Evolutionary conservation across 1,140 invertebrate genomes (phyloP), one percentile per base, ranked within the genome.

Genomic region (Melipona quadrifasciata): DNA sequence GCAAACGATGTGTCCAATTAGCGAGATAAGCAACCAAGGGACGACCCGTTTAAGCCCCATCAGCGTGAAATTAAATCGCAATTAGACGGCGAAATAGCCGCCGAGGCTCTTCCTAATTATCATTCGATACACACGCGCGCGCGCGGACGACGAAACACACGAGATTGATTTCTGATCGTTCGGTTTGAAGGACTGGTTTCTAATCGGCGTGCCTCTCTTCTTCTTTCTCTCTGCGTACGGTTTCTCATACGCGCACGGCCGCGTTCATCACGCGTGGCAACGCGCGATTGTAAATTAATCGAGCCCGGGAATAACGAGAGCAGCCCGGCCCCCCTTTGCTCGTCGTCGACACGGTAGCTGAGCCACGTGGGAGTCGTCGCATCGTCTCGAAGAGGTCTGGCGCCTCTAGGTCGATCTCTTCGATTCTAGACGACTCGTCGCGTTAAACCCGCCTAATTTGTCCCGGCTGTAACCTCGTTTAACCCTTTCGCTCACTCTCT

Each of bases 311-410:
- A 74, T 83, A 86, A 91, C 58, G 74, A 90, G 39, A 47, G n/a
- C n/a, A n/a, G n/a, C n/a, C n/a, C n/a, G n/a, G 80, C 55, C 74
- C 72, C 75, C 39, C 39, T 47, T 47, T 47, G 39, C 39, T 47
- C 73, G 53, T n/a, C 58, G 34, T 73, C 84, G 91, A 92, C 87
- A 92, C 90, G 91, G 87, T 92, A 70, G 74, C 73, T 91, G 90
- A 86, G 55, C 87, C 77, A 91, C 91, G 91, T 92, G 91, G 91
- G 91, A 92, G 87, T 86, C 70, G 78, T 34, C 61, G 82, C 70
- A 75, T 65, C 61, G 88, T 88, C 87, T 86, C 74, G 80, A 74
- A 80, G 70, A 75, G 71, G 83, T 88, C 87, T 89, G 80, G 87
- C 84, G 87, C 87, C 87, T 86, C 72, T 71, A 51, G 72, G 58